Conservation (phyloP, 2,888 invertebrate genomes). For the Chouioia cunea region DNA sequence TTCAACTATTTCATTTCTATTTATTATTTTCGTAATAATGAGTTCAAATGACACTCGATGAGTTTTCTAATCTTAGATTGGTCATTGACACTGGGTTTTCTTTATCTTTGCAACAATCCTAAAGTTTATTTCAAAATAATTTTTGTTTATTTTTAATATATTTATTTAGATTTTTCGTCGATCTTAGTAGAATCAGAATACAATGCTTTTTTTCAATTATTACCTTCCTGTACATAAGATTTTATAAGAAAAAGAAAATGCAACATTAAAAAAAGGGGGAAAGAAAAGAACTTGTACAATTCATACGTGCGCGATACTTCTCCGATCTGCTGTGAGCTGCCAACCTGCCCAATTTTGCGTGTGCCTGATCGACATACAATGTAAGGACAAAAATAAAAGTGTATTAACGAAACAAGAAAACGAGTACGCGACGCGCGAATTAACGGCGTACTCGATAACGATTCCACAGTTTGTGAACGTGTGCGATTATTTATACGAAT, state of each 20-base stretch:
- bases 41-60: no score
- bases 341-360: constrained; percentile 64
- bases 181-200: no score
- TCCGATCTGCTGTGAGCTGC: constrained; percentile 67
- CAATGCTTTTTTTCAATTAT: background rate
- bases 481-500: constrained; percentile 3
- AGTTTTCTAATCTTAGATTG: no score
- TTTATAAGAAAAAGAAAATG: constrained; percentile 23
- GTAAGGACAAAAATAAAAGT: constrained; percentile 28
- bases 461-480: constrained; percentile 28
- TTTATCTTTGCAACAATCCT: no score
- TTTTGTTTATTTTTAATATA: no score
- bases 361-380: constrained; percentile 61
- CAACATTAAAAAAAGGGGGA: constrained; percentile 21
- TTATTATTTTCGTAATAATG: no score
- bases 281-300: constrained; percentile 23
- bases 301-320: constrained; percentile 54
- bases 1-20: no score
- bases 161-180: no score
- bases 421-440: constrained; percentile 18
- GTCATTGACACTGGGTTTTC: no score
- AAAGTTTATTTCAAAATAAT: no score
- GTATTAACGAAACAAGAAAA: constrained; percentile 23
- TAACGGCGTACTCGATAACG: constrained; percentile 18
- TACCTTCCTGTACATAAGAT: no score